Base-by-base conservation (phyloP, 2,113 vertebrate species). In the Ceyx melanurus region DNA sequence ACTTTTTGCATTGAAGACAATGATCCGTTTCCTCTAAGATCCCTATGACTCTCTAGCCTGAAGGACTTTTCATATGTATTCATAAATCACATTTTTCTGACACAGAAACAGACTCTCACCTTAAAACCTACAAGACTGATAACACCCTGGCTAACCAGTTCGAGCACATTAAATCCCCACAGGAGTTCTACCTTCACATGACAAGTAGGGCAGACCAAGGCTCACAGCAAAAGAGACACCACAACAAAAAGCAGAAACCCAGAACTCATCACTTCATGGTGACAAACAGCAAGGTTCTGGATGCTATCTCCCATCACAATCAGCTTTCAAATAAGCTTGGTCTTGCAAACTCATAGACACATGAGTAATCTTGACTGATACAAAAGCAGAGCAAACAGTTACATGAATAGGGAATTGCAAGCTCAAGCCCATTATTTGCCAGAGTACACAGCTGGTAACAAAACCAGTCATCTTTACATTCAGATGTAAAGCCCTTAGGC, bases 401-500 rank as follows among this genome's bases (percentile, higher is more conserved):
- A 86, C 26, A 82, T 15, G 29, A 31, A 79, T 54, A 77, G n/a
- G n/a, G 50, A 91, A 68, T 79, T 86, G 22, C 25, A 80, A 85
- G 42, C 16, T 61, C 28, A 82, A 89, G 58, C 11, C 56, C 37
- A 22, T 85, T 82, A 74, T 89, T 97, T 70, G 92, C 35, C 62
- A 62, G 33, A 82, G 35, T 29, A 65, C 2, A 8, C 61, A 70
- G 87, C 78, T 68, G 76, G 78, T 79, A 76, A 50, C 18, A 71
- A 93, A 82, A 40, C 81, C 33, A 81, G 53, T 87, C 31, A 92
- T 76, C 72, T 86, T 92, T 75, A 42, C 31, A 61, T 72, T 94
- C 89, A 92, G 54, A 48, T 95, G 19, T 62, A 65, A 90, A 57
- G 53, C 70, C 87, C 86, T 93, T 23, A 5, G 82, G 92, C 82